Conservation (phyloP, 2,113 vertebrate species). For the Mohoua ochrocephala region DNA sequence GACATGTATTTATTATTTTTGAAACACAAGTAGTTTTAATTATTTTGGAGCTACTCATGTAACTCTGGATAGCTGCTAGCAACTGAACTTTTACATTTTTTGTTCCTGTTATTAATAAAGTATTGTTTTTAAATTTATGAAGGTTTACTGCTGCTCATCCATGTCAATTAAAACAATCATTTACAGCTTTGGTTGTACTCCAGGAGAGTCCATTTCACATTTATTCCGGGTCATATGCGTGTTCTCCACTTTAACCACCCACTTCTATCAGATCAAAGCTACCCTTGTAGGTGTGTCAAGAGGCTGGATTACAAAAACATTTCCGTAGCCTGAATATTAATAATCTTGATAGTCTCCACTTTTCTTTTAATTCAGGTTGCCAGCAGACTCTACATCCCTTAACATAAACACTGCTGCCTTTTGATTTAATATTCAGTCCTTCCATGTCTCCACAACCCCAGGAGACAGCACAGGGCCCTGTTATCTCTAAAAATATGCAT, state of each 20-base stretch:
- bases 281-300: background rate
- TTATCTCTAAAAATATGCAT: background rate
- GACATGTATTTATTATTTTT: constrained; percentile 76
- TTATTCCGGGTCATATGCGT: background rate
- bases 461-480: background rate
- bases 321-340: background rate
- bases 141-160: constrained; percentile 57
- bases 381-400: background rate
- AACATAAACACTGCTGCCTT: background rate
- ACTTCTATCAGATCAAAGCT: background rate
- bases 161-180: constrained; percentile 63
- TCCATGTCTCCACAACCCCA: background rate
- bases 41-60: constrained; percentile 65
- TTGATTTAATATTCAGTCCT: background rate
- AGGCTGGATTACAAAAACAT: background rate
- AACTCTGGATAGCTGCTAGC: constrained; percentile 70
- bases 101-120: constrained; percentile 65
- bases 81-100: constrained; percentile 64
- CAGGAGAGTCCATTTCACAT: background rate
- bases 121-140: constrained; percentile 71
- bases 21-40: constrained; percentile 74
- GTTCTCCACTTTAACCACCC: background rate
- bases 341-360: background rate
- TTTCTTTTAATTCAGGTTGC: background rate
- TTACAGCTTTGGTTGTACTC: background rate